These are phyloP conservation scores for Sebastes diploproa DNA, from an alignment of 2,797 vertebrate genomes.

Conservation along the genomic window DNA sequence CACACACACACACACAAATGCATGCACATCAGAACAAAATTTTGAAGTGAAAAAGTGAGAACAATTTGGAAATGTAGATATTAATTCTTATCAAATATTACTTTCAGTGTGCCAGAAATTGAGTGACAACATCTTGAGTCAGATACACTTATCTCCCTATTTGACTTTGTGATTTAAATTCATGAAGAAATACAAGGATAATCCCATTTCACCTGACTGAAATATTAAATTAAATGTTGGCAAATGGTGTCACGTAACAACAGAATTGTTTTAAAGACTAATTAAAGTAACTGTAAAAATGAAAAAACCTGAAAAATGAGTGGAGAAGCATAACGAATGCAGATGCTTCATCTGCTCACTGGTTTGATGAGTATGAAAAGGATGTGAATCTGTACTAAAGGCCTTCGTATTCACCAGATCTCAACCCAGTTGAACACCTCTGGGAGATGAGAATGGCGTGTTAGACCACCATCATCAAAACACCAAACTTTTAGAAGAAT, in stretches of 20 bases:
- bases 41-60: background rate
- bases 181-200: background rate
- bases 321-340: background rate
- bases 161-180: background rate
- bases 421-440: too few relatives aligned
- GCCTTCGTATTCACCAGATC: background rate
- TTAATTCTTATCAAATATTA: background rate
- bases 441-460: too few relatives aligned
- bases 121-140: background rate
- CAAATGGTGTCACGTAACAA: background rate
- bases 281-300: background rate
- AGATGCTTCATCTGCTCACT: background rate
- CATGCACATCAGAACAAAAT: background rate
- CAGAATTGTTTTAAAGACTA: background rate
- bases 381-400: background rate
- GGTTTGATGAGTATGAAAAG: background rate
- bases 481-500: background rate
- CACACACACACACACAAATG: background rate
- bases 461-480: background rate
- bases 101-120: background rate
- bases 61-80: background rate
- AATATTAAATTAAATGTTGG: background rate
- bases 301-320: background rate
- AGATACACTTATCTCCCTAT: background rate
- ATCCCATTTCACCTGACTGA: background rate